Evolutionary conservation across 1,140 invertebrate genomes (phyloP).

Genomic region (Scaptodrosophila lebanonensis): DNA sequence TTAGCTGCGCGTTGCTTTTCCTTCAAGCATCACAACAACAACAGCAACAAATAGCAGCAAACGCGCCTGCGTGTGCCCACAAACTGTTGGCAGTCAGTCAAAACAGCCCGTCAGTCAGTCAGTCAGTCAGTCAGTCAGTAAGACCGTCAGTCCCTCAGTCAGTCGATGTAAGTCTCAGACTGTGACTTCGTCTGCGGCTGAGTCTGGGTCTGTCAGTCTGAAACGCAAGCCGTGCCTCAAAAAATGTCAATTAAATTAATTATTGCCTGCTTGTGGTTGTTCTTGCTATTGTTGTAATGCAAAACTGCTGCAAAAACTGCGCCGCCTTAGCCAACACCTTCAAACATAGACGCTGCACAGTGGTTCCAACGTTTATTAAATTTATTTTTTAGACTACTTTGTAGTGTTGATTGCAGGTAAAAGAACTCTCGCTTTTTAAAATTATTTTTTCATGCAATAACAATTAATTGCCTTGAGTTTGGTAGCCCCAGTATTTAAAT

Average conservation of each 20-base stretch:
- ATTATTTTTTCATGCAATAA: too few relatives aligned
- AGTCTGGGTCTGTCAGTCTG: slow-evolving; percentile 7
- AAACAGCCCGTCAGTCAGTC: slow-evolving; percentile 18
- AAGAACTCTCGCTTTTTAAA: too few relatives aligned
- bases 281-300: slow-evolving; percentile 31
- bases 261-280: slow-evolving; percentile 57
- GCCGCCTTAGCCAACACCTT: slow-evolving; percentile 50
- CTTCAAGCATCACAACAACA: slow-evolving; percentile 5
- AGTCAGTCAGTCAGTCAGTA: slow-evolving; percentile 1
- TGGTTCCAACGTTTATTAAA: too few relatives aligned
- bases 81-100: slow-evolving; percentile 50
- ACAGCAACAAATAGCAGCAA: too few relatives aligned
- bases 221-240: slow-evolving; percentile 52
- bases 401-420: too few relatives aligned
- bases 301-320: slow-evolving; percentile 62
- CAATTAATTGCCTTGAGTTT: too few relatives aligned
- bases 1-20: slow-evolving; percentile 49
- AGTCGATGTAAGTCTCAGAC: too few relatives aligned
- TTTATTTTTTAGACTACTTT: too few relatives aligned
- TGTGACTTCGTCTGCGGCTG: slow-evolving; percentile 20
- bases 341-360: neutral
- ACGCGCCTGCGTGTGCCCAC: slow-evolving; percentile 52
- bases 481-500: too few relatives aligned
- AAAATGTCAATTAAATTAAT: slow-evolving; percentile 76
- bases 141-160: slow-evolving; percentile 15